Evolutionary conservation across 1,140 invertebrate genomes (phyloP).

Genomic region (Eupeodes corollae): DNA sequence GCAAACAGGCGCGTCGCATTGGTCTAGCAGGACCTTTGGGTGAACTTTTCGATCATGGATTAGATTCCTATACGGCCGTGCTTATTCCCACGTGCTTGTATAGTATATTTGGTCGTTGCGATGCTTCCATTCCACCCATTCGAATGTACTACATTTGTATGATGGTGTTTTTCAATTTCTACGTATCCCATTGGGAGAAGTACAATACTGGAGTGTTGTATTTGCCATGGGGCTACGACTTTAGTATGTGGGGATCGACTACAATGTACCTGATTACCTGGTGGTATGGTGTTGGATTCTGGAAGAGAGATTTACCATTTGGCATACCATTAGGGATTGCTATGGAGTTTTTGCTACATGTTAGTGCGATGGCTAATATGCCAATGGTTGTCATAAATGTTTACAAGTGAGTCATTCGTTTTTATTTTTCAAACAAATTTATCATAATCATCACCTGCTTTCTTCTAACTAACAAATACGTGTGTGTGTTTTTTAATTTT

Average conservation of each 20-base stretch:
- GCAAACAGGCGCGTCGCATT: conserved; percentile 94
- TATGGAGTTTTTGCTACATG: conserved; percentile 75
- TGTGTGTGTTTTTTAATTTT: conserved; percentile 16
- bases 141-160: conserved; percentile 77
- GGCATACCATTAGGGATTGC: conserved; percentile 58
- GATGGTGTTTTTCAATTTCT: conserved; percentile 86
- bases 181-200: conserved; percentile 94
- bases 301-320: conserved; percentile 67
- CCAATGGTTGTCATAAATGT: conserved; percentile 83
- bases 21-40: conserved; percentile 85
- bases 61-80: conserved; percentile 91
- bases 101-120: conserved; percentile 79
- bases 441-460: not conserved
- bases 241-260: conserved; percentile 64
- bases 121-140: conserved; percentile 52
- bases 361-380: conserved; percentile 71
- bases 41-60: conserved; percentile 97
- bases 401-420: conserved; percentile 56
- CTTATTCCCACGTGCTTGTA: conserved; percentile 86
- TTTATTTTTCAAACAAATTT: conserved; percentile 1
- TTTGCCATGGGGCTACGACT: conserved; percentile 93
- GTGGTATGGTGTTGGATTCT: conserved; percentile 62
- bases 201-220: conserved; percentile 93
- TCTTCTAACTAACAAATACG: not conserved
- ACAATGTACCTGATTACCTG: conserved; percentile 33